Evolutionary conservation across 2,113 vertebrate genomes (phyloP).

Genomic region (Rutilus rutilus): DNA sequence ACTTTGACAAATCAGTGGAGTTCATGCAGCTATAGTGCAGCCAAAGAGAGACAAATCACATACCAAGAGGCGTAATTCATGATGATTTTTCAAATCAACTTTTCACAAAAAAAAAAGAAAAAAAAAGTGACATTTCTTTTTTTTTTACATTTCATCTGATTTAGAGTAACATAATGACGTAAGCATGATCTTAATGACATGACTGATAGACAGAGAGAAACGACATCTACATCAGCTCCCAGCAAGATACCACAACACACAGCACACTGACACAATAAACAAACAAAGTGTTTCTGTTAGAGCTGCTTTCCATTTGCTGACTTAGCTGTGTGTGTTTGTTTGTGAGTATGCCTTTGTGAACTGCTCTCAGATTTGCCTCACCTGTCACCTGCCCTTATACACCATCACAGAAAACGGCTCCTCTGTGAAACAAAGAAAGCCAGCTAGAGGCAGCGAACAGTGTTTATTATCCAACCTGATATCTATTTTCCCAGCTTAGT

Average conservation of each 20-base stretch:
- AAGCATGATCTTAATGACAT: background rate
- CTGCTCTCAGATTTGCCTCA: conserved; percentile 51
- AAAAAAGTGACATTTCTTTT: background rate
- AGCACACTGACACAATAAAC: conserved; percentile 29
- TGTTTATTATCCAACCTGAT: conserved; percentile 67
- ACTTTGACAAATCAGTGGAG: background rate
- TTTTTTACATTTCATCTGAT: background rate
- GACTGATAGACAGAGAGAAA: background rate
- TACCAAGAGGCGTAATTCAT: background rate
- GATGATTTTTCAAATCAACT: background rate
- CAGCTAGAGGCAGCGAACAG: conserved; percentile 49
- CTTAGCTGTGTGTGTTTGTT: background rate
- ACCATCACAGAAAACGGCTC: conserved; percentile 57
- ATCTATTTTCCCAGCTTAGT: conserved; percentile 45
- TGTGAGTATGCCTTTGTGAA: background rate
- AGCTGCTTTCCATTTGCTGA: conserved; percentile 46
- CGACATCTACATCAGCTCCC: background rate
- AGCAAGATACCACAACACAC: background rate
- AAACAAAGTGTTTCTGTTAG: conserved; percentile 43
- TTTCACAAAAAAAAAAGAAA: background rate
- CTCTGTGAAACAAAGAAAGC: conserved; percentile 58
- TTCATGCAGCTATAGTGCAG: background rate
- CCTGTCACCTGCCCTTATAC: conserved; percentile 69
- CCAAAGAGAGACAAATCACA: background rate
- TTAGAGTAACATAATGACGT: background rate